These are phyloP conservation scores for Valencia hispanica DNA, from an alignment of 2,797 vertebrate species.

Conservation along the genomic window DNA sequence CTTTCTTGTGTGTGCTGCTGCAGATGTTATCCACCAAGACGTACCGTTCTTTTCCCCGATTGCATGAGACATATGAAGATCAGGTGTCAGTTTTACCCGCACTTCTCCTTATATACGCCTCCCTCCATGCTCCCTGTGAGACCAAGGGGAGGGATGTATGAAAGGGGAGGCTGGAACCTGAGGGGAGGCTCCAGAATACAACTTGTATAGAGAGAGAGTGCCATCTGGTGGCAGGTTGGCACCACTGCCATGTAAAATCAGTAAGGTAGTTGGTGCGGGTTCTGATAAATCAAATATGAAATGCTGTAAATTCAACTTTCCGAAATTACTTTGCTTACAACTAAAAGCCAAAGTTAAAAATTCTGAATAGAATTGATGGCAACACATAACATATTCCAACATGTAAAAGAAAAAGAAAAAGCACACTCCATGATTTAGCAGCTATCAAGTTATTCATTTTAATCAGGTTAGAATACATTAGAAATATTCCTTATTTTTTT, in stretches of 20 bases:
- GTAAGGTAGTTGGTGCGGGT: neutral
- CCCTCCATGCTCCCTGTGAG: slow-evolving; percentile 23
- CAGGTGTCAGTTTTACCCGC: slow-evolving; percentile 40
- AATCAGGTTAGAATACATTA: no score
- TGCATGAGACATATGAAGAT: slow-evolving; percentile 33
- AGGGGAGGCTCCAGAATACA: slow-evolving; percentile 42
- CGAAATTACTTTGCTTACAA: no score
- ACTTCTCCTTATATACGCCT: slow-evolving; percentile 11
- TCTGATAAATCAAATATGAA: neutral
- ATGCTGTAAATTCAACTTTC: no score
- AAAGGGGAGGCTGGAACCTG: slow-evolving; percentile 26
- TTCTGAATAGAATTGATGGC: no score
- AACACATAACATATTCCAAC: no score
- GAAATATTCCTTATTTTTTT: no score
- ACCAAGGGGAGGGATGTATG: slow-evolving; percentile 31
- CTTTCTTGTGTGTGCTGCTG: slow-evolving; percentile 14
- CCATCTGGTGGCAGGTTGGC: slow-evolving; percentile 56
- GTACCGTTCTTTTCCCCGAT: neutral
- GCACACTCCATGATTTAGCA: no score
- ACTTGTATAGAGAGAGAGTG: slow-evolving; percentile 8
- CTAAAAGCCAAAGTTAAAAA: no score
- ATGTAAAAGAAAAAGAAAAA: no score
- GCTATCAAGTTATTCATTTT: no score
- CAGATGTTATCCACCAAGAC: slow-evolving; percentile 28
- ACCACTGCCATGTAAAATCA: slow-evolving; percentile 26